Conservation (phyloP, 2,888 invertebrate species). For the Auanema sp. region DNA sequence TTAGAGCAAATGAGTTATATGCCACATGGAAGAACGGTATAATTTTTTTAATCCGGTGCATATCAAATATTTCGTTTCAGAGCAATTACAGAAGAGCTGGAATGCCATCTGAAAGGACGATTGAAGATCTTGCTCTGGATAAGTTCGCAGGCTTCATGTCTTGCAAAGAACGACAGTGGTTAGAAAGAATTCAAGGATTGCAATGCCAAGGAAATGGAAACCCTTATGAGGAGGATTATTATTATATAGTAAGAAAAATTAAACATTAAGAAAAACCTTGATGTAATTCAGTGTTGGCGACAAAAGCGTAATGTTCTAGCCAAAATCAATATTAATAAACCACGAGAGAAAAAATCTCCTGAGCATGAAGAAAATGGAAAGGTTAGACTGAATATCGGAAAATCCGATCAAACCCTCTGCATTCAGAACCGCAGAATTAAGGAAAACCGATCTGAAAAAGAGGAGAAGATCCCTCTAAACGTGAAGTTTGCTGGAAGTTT, state of each 20-base stretch:
- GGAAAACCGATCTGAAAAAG: constrained; percentile 5
- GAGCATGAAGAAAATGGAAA: constrained; percentile 17
- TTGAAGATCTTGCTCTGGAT: constrained; percentile 60
- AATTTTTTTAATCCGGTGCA: neutral
- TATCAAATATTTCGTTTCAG: constrained; percentile 1
- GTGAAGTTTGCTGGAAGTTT: constrained; percentile 35
- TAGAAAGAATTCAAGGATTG: constrained; percentile 89
- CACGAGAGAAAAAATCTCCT: constrained; percentile 14
- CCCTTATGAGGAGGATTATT: constrained; percentile 94
- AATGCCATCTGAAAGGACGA: constrained; percentile 52
- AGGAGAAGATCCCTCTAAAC: constrained; percentile 16
- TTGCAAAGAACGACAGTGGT: constrained; percentile 89
- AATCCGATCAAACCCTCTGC: neutral
- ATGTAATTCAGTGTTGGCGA: constrained; percentile 35
- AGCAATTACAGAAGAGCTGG: constrained; percentile 20
- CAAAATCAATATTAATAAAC: constrained; percentile 11
- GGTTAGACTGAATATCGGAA: neutral
- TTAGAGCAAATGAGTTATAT: neutral
- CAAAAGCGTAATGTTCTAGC: constrained; percentile 35
- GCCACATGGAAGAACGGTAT: neutral
- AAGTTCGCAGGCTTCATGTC: constrained; percentile 80
- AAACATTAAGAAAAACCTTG: neutral
- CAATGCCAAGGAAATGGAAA: constrained; percentile 87
- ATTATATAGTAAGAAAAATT: constrained; percentile 73
- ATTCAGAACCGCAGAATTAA: neutral